Evolutionary conservation across 1,140 invertebrate genomes (phyloP).

Genomic region (Ceratina australensis): DNA sequence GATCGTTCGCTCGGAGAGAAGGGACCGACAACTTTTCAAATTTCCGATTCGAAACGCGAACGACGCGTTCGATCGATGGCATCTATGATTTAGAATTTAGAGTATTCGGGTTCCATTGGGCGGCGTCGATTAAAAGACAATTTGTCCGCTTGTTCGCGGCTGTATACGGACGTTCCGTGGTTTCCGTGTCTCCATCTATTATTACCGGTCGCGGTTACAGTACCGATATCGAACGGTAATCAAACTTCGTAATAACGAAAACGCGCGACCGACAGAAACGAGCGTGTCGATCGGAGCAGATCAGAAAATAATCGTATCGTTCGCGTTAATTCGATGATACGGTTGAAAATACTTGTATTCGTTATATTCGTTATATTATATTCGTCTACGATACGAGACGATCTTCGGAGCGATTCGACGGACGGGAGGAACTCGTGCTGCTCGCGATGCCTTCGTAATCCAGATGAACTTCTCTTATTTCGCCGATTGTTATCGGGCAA

Average conservation of each 20-base stretch:
- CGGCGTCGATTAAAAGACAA: constrained; percentile 30
- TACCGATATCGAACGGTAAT: constrained; percentile 32
- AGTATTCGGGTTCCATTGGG: constrained; percentile 32
- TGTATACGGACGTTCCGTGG: background rate
- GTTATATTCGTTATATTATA: too few species aligned
- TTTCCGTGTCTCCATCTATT: constrained; percentile 27
- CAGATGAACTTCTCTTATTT: background rate
- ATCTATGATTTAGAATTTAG: too few species aligned
- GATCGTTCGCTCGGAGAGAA: too few species aligned
- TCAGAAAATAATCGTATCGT: background rate
- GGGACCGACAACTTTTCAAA: too few species aligned
- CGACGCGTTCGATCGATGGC: too few species aligned
- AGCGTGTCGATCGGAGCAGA: constrained; percentile 15
- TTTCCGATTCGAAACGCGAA: too few species aligned
- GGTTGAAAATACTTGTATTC: too few species aligned
- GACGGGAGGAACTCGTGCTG: too few species aligned
- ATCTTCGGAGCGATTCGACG: too few species aligned
- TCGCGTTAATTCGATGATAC: background rate
- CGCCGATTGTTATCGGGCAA: background rate
- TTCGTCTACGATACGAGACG: too few species aligned
- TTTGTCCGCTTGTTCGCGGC: constrained; percentile 9
- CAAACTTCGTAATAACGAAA: constrained; percentile 30
- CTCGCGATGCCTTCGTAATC: background rate
- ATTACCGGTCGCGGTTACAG: constrained; percentile 18
- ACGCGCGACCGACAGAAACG: background rate